Evolutionary conservation across 2,113 vertebrate species (phyloP), one percentile per base, ranked within the genome.

Genomic region (Oncorhynchus kisutch): DNA sequence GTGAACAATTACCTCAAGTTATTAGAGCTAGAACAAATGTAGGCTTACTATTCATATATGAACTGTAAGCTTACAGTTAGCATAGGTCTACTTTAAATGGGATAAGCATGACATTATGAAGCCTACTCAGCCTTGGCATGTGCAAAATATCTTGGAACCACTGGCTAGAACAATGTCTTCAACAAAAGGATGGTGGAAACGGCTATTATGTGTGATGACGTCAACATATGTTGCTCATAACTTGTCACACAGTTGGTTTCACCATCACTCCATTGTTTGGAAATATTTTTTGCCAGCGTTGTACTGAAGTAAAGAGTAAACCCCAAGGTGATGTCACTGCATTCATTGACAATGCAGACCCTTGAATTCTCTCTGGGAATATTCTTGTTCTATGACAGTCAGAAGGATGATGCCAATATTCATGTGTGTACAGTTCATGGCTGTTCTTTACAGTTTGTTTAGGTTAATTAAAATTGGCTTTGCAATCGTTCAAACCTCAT

Each of bases 401-500:
- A 62, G n/a, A 62, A 62, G 13, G 9, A 62, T 24, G 18, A n/a
- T 24, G 18, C 27, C 3, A 68, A 16, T 3, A 27, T 39, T 29
- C 20, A 34, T 27, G 6, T 31, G 20, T 31, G 39, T 48, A 34
- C 25, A 2, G 3, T 73, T 73, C 39, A 20, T 74, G 8, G 39
- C 39, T 67, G n/a, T 65, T 45, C 39, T 45, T 27, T 22, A 59
- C 39, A 57, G 54, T 57, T 57, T 3, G 14, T 62, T 69, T 71
- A 39, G n/a, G 14, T 59, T 9, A 59, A 34, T 20, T 73, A 5
- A 65, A 14, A 29, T 45, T 64, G 65, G 13, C 59, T 69, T 31
- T 71, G 67, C 76, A 57, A 45, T 72, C 76, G 64, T 69, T 72
- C 74, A 48, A 76, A 77, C 39, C 39, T 90, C 81, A 90, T 34